phyloP scores from a whole-genome alignment of 2,888 invertebrate genomes.

The Lasioglossum morio region DNA sequence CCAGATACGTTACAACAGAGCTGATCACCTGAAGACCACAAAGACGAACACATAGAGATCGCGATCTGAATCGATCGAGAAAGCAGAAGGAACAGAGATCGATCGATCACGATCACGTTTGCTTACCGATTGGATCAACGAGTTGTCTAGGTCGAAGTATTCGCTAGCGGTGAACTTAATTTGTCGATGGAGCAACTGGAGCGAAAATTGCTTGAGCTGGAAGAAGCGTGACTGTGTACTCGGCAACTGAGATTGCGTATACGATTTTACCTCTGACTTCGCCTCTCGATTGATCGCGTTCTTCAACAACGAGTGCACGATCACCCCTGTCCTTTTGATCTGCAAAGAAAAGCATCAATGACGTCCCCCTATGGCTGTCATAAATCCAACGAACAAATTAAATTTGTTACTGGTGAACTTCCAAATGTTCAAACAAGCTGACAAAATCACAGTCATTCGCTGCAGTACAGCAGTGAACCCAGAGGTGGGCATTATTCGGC shows the following conservation, averaged over 20 bases:
- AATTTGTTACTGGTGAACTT: no score
- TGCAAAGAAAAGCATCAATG: conserved; percentile 23
- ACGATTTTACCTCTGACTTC: conserved; percentile 53
- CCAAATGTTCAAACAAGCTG: no score
- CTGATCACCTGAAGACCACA: conserved; percentile 26
- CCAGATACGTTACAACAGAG: conserved; percentile 68
- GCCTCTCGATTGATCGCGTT: conserved; percentile 32
- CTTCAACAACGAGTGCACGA: conserved; percentile 51
- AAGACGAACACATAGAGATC: not conserved
- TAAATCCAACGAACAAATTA: not conserved
- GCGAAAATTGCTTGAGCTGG: conserved; percentile 77
- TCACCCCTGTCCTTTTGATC: conserved; percentile 44
- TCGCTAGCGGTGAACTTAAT: conserved; percentile 77
- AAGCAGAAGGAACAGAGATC: not conserved
- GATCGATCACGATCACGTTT: not conserved
- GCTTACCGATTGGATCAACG: conserved; percentile 76
- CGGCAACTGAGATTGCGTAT: not conserved
- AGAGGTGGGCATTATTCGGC: no score
- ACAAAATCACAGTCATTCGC: no score
- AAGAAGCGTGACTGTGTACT: conserved; percentile 33
- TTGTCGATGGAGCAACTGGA: conserved; percentile 74
- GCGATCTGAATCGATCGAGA: not conserved
- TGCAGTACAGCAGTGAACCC: no score
- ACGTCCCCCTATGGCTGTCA: not conserved
- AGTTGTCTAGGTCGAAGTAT: conserved; percentile 76